phyloP scores from a whole-genome alignment of 2,113 vertebrate species.

The Numenius arquata region DNA sequence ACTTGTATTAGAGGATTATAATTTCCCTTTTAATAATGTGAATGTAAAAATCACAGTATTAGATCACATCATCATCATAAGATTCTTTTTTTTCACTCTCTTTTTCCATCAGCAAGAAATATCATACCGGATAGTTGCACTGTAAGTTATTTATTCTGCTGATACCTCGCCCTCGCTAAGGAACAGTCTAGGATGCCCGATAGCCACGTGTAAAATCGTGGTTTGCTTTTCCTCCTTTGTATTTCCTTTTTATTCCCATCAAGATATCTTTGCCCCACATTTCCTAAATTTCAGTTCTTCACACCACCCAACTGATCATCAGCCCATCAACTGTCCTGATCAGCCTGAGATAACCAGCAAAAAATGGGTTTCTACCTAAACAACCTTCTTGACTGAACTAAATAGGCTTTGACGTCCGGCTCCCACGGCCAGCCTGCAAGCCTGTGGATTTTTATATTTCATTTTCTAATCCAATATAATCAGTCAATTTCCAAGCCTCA shows the following conservation, averaged over 20 bases:
- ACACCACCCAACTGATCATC: background rate
- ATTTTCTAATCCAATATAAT: background rate
- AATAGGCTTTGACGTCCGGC: background rate
- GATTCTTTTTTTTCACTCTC: background rate
- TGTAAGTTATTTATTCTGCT: background rate
- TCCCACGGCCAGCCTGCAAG: background rate
- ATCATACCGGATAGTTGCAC: background rate
- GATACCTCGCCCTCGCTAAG: background rate
- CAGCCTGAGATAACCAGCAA: background rate
- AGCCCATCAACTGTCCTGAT: background rate
- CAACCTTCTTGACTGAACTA: background rate
- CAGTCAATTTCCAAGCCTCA: background rate
- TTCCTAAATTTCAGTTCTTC: background rate
- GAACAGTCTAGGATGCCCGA: background rate
- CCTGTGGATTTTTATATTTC: background rate
- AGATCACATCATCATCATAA: background rate
- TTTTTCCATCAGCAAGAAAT: background rate
- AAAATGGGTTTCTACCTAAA: background rate
- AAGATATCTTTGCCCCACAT: background rate
- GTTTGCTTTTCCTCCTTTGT: background rate
- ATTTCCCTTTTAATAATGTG: slow-evolving; percentile 15
- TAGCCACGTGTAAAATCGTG: background rate
- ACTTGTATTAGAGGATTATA: background rate
- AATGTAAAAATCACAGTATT: background rate
- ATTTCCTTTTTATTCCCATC: background rate